These are phyloP conservation scores for Tachina lurida DNA, from an alignment of 2,888 invertebrate species.

Conservation along the genomic window DNA sequence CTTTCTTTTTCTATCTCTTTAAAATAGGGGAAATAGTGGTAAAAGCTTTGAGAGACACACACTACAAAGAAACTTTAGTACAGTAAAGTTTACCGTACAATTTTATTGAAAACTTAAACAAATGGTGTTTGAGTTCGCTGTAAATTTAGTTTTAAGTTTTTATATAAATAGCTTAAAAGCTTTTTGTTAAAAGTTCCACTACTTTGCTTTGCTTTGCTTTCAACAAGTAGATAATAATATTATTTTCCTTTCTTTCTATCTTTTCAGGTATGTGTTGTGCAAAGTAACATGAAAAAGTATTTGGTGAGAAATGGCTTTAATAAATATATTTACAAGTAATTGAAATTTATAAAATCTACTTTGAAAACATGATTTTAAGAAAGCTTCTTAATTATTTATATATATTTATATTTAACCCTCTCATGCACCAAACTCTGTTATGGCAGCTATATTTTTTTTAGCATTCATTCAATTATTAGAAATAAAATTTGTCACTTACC, in stretches of 20 bases:
- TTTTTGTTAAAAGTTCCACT: background rate
- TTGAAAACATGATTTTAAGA: too few species aligned
- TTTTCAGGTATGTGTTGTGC: conserved; percentile 52
- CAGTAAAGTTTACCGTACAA: background rate
- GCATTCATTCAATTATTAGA: too few species aligned
- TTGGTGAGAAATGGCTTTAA: conserved; percentile 61
- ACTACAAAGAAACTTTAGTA: conserved; percentile 23
- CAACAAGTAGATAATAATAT: background rate
- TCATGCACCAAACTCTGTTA: too few species aligned
- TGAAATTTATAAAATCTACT: background rate
- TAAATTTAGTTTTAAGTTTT: background rate
- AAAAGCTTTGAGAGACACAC: conserved; percentile 10
- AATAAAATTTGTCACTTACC: too few species aligned
- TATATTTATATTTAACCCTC: too few species aligned
- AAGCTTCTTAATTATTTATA: too few species aligned
- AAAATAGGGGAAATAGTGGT: conserved; percentile 32
- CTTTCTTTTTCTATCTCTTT: background rate
- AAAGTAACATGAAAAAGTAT: background rate
- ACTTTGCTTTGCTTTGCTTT: background rate
- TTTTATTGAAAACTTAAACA: background rate
- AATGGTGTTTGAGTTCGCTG: conserved; percentile 42
- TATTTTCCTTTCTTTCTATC: conserved; percentile 15
- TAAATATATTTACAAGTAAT: background rate
- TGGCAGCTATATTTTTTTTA: too few species aligned
- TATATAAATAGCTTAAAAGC: background rate